Evolutionary conservation across 2,888 invertebrate species (phyloP).

Genomic region (Chironomus tentans): DNA sequence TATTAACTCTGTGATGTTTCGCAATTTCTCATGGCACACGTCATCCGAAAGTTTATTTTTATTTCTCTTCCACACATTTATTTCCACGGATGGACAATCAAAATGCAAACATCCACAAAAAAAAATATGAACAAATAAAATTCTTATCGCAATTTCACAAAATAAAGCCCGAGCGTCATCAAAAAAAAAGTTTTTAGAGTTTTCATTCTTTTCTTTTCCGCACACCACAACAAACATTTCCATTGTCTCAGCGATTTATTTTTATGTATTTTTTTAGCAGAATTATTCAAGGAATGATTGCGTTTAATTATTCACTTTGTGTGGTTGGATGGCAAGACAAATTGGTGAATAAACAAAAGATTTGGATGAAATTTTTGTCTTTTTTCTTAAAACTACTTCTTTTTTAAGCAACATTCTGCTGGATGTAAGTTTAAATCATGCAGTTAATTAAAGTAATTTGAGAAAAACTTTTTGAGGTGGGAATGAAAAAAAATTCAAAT

Average conservation of each 20-base stretch:
- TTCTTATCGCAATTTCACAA: neutral
- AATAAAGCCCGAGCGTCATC: no score
- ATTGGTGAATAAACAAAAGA: neutral
- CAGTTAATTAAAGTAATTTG: no score
- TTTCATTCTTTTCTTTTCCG: neutral
- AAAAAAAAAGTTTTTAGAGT: no score
- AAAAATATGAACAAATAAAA: neutral
- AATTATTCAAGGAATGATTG: neutral
- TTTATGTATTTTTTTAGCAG: neutral
- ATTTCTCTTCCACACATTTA: no score
- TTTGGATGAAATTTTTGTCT: neutral
- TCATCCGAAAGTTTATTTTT: neutral
- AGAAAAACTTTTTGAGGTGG: no score
- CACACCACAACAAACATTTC: neutral
- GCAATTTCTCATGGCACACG: constrained; percentile 1
- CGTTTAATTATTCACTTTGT: no score
- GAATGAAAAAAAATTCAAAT: no score
- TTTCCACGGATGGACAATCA: constrained; percentile 1
- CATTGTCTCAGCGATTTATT: neutral
- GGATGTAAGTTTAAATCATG: no score
- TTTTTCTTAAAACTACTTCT: no score
- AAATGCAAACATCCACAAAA: constrained; percentile 9
- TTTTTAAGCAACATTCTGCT: no score
- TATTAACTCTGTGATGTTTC: neutral
- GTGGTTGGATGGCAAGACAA: no score